phyloP scores from a whole-genome alignment of 2,113 vertebrate genomes.

The Indicator indicator region DNA sequence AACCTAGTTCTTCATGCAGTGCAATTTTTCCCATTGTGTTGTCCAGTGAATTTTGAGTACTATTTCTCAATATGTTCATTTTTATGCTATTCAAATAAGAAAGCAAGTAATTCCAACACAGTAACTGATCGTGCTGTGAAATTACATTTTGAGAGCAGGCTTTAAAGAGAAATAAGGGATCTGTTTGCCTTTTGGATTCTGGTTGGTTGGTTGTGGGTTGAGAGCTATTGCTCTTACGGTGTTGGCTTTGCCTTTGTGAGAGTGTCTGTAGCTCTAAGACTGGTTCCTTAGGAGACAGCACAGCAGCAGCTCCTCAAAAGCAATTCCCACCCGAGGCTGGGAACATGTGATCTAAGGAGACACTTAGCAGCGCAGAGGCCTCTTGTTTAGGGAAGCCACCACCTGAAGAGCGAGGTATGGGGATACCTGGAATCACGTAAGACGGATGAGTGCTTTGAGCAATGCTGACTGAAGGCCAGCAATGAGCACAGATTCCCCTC shows the following conservation, averaged over 20 bases:
- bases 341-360: accelerated
- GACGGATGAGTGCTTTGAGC: accelerated
- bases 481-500: not conserved
- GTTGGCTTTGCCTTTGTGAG: not conserved
- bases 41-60: slow-evolving; percentile 50
- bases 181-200: not conserved
- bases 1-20: slow-evolving; percentile 43
- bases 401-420: accelerated
- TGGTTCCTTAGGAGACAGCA: not conserved
- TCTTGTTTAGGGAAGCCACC: not conserved
- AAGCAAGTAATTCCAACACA: slow-evolving; percentile 24
- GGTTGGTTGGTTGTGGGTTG: too few relatives aligned
- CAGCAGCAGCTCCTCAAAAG: not conserved
- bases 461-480: not conserved
- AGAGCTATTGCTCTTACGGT: not conserved
- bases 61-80: slow-evolving; percentile 42
- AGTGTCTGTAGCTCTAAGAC: not conserved
- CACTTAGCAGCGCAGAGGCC: accelerated
- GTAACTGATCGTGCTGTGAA: slow-evolving; percentile 52
- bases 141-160: slow-evolving; percentile 46
- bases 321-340: not conserved
- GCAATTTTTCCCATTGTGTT: slow-evolving; percentile 41
- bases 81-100: slow-evolving; percentile 35
- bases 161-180: slow-evolving; percentile 29
- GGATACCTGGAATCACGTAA: accelerated